A percentile compares a stretch with the other conserved stretches of the same genome.
phyloP scores from a whole-genome alignment of 1,140 invertebrate species.

The Manduca sexta region DNA sequence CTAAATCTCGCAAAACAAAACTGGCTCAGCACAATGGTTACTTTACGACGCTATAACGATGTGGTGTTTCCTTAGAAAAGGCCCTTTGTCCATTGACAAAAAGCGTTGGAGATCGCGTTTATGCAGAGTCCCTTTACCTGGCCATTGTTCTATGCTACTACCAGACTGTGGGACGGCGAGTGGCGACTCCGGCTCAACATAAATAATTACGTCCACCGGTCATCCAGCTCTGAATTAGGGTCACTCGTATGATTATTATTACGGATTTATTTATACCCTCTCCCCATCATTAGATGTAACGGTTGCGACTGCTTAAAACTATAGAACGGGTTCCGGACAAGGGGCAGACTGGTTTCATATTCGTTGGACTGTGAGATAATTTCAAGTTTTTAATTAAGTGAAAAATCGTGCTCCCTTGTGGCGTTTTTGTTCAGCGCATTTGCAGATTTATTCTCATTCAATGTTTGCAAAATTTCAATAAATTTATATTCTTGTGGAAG shows the following conservation, averaged over 20 bases:
- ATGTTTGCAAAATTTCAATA: neutral
- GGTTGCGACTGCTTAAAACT: slow-evolving; percentile 71
- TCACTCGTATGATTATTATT: slow-evolving; percentile 66
- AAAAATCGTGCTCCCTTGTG: slow-evolving; percentile 13
- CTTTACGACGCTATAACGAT: slow-evolving; percentile 69
- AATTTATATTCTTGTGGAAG: neutral
- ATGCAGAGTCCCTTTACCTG: slow-evolving; percentile 62
- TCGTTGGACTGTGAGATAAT: slow-evolving; percentile 55
- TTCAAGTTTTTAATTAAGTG: slow-evolving; percentile 55
- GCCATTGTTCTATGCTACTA: slow-evolving; percentile 55
- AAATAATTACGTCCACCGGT: slow-evolving; percentile 65
- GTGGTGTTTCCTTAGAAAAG: slow-evolving; percentile 69
- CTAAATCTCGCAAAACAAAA: slow-evolving; percentile 68
- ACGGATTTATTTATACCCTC: slow-evolving; percentile 57
- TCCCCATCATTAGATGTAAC: slow-evolving; percentile 72
- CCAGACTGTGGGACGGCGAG: slow-evolving; percentile 57
- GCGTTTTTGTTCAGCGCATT: neutral
- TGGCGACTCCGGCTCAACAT: too few relatives aligned
- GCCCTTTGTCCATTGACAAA: slow-evolving; percentile 68
- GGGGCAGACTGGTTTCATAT: slow-evolving; percentile 54
- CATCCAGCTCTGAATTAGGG: slow-evolving; percentile 51
- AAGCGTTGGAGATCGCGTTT: slow-evolving; percentile 61
- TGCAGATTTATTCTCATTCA: neutral
- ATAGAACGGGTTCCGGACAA: slow-evolving; percentile 64
- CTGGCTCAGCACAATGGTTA: slow-evolving; percentile 60